These are phyloP conservation scores for Drosophila melanosoma DNA, from an alignment of 2,888 invertebrate species.

Conservation along the genomic window DNA sequence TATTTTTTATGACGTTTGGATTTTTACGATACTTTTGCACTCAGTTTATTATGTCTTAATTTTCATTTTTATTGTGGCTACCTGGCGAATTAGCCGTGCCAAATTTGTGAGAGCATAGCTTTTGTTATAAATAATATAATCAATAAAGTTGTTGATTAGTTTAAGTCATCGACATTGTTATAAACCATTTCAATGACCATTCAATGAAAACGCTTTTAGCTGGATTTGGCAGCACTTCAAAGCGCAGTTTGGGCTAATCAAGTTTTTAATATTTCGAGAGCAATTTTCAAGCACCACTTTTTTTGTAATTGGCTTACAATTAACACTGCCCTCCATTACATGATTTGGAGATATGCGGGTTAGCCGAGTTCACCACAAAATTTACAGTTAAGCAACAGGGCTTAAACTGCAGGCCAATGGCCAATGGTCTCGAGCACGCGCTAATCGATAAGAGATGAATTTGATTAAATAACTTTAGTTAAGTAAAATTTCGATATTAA, in stretches of 20 bases:
- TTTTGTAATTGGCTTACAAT: constrained; percentile 73
- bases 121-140: constrained; percentile 44
- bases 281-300: constrained; percentile 30
- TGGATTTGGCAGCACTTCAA: constrained; percentile 11
- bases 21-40: constrained; percentile 57
- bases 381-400: constrained; percentile 25
- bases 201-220: constrained; percentile 12
- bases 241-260: constrained; percentile 10
- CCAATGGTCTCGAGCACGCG: constrained; percentile 44
- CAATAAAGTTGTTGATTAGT: constrained; percentile 75
- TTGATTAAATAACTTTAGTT: constrained; percentile 63
- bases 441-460: constrained; percentile 58
- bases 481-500: constrained; percentile 25
- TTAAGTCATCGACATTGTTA: constrained; percentile 37
- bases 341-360: constrained; percentile 51
- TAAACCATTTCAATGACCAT: constrained; percentile 33
- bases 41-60: constrained; percentile 50
- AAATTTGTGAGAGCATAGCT: constrained; percentile 23
- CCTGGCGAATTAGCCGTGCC: constrained; percentile 27
- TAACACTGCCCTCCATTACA: constrained; percentile 61
- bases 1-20: constrained; percentile 69
- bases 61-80: constrained; percentile 33
- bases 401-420: neutral
- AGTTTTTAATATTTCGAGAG: constrained; percentile 29
- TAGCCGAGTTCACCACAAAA: constrained; percentile 43